Evolutionary conservation across 1,140 invertebrate genomes (phyloP).

Genomic region (Drosophila arawakana): DNA sequence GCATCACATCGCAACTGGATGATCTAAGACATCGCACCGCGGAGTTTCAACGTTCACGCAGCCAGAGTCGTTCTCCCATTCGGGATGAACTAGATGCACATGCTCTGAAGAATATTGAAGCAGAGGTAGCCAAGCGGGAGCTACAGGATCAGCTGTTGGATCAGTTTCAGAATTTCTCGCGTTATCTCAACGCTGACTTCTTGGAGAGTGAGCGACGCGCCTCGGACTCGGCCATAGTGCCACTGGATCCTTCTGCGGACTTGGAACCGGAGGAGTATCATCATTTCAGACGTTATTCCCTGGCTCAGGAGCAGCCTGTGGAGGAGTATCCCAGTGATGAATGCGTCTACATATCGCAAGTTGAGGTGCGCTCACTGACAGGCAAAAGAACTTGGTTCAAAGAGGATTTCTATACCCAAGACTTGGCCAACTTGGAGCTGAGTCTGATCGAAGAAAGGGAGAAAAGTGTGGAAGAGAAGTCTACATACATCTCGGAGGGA

Average conservation of each 20-base stretch:
- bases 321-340: conserved; percentile 81
- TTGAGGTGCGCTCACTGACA: conserved; percentile 69
- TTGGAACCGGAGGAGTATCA: conserved; percentile 81
- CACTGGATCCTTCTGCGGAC: conserved; percentile 41
- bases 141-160: conserved; percentile 69
- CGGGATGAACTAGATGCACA: conserved; percentile 33
- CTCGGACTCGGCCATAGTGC: conserved; percentile 74
- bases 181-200: conserved; percentile 72
- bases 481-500: conserved; percentile 33
- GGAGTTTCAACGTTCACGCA: conserved; percentile 75
- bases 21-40: conserved; percentile 68
- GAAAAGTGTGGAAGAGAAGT: background rate
- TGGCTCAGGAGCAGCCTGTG: conserved; percentile 74
- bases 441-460: conserved; percentile 6
- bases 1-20: conserved; percentile 50
- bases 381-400: conserved; percentile 74
- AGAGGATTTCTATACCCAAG: conserved; percentile 70
- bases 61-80: conserved; percentile 72
- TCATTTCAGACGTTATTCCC: conserved; percentile 75
- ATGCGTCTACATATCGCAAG: conserved; percentile 73
- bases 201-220: conserved; percentile 74
- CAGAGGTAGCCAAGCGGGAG: conserved; percentile 60
- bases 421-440: conserved; percentile 38
- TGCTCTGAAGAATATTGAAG: conserved; percentile 58
- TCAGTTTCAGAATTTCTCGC: conserved; percentile 69